Evolutionary conservation across 1,140 invertebrate species (phyloP).

Genomic region (Calliopsis andreniformis): DNA sequence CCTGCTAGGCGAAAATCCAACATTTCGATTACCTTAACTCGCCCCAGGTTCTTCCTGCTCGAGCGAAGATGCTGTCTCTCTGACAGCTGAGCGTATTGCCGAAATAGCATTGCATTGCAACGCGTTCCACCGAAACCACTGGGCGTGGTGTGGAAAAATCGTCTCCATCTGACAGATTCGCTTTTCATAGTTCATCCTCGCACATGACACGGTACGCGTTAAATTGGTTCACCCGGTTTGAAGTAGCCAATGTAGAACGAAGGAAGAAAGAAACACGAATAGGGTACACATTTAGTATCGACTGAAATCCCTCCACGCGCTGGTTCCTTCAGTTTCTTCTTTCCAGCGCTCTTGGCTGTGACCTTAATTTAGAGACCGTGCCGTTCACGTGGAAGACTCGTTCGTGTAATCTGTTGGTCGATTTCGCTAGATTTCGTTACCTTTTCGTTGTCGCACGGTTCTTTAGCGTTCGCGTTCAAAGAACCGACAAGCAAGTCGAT

Average conservation of each 20-base stretch:
- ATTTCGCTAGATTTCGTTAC: constrained; percentile 2
- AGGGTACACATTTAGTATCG: constrained; percentile 26
- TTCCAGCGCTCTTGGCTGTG: constrained; percentile 40
- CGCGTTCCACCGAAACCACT: neutral
- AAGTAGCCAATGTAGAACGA: too few relatives aligned
- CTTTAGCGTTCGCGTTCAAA: too few relatives aligned
- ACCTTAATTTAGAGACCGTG: constrained; percentile 52
- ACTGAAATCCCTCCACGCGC: constrained; percentile 11
- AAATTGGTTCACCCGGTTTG: too few relatives aligned
- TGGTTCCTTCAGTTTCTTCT: constrained; percentile 21
- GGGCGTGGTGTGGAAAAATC: constrained; percentile 43
- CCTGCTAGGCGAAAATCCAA: too few relatives aligned
- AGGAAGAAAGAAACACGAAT: neutral
- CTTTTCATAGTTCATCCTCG: too few relatives aligned
- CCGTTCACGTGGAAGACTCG: constrained; percentile 42
- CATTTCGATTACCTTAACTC: too few relatives aligned
- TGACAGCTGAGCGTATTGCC: neutral
- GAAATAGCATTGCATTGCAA: neutral
- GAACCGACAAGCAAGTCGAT: too few relatives aligned
- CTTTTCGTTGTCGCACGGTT: neutral
- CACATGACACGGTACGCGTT: too few relatives aligned
- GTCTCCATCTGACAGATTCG: too few relatives aligned
- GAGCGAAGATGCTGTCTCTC: neutral
- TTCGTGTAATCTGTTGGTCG: constrained; percentile 43
- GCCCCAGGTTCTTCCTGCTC: neutral